phyloP scores from a whole-genome alignment of 2,113 vertebrate genomes.

The Bostrychus sinensis region DNA sequence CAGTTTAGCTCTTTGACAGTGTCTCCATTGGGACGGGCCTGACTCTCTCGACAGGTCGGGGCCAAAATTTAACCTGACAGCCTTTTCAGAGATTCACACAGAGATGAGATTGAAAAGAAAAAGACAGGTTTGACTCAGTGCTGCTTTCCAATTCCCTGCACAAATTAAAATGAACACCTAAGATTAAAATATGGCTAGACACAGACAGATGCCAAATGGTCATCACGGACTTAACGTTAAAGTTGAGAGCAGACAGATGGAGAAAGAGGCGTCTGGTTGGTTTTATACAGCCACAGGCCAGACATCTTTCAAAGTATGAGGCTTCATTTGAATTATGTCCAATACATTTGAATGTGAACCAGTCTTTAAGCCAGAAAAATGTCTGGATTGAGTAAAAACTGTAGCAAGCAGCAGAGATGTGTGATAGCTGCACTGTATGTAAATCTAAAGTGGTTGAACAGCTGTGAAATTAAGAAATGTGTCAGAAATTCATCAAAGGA shows the following conservation, averaged over 20 bases:
- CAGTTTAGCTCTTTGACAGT: slow-evolving; percentile 24
- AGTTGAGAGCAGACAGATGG: slow-evolving; percentile 56
- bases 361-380: slow-evolving; percentile 4
- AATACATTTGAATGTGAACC: slow-evolving; percentile 13
- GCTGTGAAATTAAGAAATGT: not conserved
- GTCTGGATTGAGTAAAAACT: not conserved
- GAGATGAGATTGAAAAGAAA: slow-evolving; percentile 26
- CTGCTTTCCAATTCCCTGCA: slow-evolving; percentile 43
- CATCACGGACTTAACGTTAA: slow-evolving; percentile 50
- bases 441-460: not conserved
- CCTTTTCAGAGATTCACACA: slow-evolving; percentile 37
- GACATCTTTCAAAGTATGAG: slow-evolving; percentile 24
- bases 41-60: slow-evolving; percentile 10
- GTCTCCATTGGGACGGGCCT: not conserved
- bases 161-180: slow-evolving; percentile 46
- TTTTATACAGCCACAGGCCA: slow-evolving; percentile 33
- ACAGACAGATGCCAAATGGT: slow-evolving; percentile 41
- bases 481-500: no score
- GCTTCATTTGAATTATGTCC: slow-evolving; percentile 5
- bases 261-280: slow-evolving; percentile 46
- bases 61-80: slow-evolving; percentile 41
- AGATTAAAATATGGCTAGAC: slow-evolving; percentile 41
- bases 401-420: not conserved
- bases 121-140: slow-evolving; percentile 40
- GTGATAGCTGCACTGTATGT: not conserved